Conservation (phyloP, 2,797 vertebrate species). For the Pangasius djambal region DNA sequence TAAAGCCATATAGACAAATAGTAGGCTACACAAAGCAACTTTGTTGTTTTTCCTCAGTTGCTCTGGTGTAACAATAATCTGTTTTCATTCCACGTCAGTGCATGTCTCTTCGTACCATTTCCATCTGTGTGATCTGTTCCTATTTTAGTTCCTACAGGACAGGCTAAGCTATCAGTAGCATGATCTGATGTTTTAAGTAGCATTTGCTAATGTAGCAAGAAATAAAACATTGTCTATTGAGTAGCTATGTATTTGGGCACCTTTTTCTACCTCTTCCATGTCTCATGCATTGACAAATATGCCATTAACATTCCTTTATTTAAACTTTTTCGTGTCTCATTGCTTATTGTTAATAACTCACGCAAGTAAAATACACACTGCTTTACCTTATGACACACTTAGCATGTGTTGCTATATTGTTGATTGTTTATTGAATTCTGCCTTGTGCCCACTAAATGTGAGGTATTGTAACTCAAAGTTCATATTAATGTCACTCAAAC, state of each 20-base stretch:
- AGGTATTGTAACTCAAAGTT: neutral
- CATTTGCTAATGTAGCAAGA: conserved; percentile 44
- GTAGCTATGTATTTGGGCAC: conserved; percentile 29
- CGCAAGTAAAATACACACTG: neutral
- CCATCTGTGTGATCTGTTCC: conserved; percentile 20
- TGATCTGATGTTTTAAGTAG: conserved; percentile 27
- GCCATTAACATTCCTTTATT: neutral
- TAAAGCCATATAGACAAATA: conserved; percentile 24
- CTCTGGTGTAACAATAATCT: conserved; percentile 4
- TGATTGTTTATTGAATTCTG: conserved; percentile 1
- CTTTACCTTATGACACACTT: neutral
- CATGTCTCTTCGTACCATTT: conserved; percentile 6
- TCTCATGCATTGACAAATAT: conserved; percentile 1
- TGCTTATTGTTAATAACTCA: neutral
- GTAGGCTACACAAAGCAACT: neutral
- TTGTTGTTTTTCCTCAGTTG: conserved; percentile 17
- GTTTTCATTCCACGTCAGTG: conserved; percentile 22
- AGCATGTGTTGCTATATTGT: neutral
- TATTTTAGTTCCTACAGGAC: conserved; percentile 17
- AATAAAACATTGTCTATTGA: neutral
- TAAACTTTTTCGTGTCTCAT: neutral
- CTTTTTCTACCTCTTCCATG: conserved; percentile 41
- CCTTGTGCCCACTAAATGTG: neutral
- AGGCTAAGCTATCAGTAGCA: conserved; percentile 14
- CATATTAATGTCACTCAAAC: conserved; percentile 11